Base-by-base conservation (phyloP, 2,888 invertebrate genomes). In the Megaustenia siamemsis region DNA sequence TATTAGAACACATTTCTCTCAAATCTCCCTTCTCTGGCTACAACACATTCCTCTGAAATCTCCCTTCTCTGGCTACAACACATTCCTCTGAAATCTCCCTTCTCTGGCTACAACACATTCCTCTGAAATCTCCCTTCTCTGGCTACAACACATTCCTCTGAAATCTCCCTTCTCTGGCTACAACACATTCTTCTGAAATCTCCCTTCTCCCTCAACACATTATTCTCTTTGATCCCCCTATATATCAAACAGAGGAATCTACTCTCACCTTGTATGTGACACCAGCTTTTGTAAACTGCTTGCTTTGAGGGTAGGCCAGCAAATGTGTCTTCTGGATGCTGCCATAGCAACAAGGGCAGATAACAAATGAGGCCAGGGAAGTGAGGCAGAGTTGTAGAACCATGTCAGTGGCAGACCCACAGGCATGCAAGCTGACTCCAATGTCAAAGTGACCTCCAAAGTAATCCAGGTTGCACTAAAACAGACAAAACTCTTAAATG, bases 301-400 rank as follows among this genome's bases (percentile, higher is more conserved):
- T 69, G 87, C 98, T 98, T 88, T 97, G 95, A 0, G 98, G 98
- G 94, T 98, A 98, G 0, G 95, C 94, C 75, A 98, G 95, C 89
- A 96, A 96, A 89, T 97, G 96, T 90, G 97, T 97, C 87, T 96
- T 95, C 93, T 96, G 96, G 24, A 98, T 95, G 3, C 96, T 96
- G 56, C 98, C 98, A 94, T 98, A 98, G 93, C 98, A 98, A 93
- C 99, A 99, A 0, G 98, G 98, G 91, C 97, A 98, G 81, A 97
- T 95, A 0, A 98, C 96, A 95, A 98, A 98, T 88, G 96, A 95
- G 0, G 98, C 98, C 84, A 95, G 95, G 24, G 95, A 96, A 75
- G 95, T 94, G 24, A 97, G 95, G 93, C 98, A 98, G 92, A 96
- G 96, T 90, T 97, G 96, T 78, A 98, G 95, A 0, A 98, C 98